Evolutionary conservation across 2,113 vertebrate genomes (phyloP).

Genomic region (cattle (Bos taurus)): DNA sequence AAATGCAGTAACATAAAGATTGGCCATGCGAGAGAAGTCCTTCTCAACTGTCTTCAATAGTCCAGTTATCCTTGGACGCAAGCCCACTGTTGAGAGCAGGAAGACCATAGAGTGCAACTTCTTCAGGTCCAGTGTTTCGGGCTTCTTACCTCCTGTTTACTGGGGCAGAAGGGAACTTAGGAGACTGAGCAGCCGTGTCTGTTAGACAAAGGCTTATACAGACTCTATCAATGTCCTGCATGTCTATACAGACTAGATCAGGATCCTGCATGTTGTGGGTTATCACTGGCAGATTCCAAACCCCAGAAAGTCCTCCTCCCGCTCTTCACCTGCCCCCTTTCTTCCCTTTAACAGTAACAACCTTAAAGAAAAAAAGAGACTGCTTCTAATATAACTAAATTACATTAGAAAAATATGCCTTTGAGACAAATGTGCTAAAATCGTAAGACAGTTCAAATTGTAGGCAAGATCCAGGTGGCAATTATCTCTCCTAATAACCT

Average conservation of each 20-base stretch:
- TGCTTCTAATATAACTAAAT: not conserved
- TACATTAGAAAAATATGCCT: not conserved
- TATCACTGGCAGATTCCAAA: not conserved
- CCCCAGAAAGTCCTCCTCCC: not conserved
- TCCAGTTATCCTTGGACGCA: not conserved
- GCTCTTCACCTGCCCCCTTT: not conserved
- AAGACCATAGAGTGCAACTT: not conserved
- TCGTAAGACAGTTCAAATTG: not conserved
- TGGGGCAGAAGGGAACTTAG: slow-evolving; percentile 23
- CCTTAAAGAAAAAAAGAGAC: not conserved
- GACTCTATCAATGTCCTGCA: not conserved
- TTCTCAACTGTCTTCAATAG: not conserved
- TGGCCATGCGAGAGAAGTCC: slow-evolving; percentile 16
- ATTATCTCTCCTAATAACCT: not conserved
- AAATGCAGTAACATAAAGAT: slow-evolving; percentile 49
- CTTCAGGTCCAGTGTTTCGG: not conserved
- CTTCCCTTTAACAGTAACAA: not conserved
- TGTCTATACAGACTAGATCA: not conserved
- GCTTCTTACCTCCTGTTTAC: slow-evolving; percentile 5
- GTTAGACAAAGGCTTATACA: not conserved
- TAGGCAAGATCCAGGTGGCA: not conserved
- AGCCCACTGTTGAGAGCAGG: not conserved
- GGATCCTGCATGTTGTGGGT: not conserved
- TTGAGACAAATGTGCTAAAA: not conserved
- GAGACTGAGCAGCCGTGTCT: not conserved